These are phyloP conservation scores for Schlechtendalia chinensis DNA, from an alignment of 1,140 invertebrate species.

Conservation along the genomic window DNA sequence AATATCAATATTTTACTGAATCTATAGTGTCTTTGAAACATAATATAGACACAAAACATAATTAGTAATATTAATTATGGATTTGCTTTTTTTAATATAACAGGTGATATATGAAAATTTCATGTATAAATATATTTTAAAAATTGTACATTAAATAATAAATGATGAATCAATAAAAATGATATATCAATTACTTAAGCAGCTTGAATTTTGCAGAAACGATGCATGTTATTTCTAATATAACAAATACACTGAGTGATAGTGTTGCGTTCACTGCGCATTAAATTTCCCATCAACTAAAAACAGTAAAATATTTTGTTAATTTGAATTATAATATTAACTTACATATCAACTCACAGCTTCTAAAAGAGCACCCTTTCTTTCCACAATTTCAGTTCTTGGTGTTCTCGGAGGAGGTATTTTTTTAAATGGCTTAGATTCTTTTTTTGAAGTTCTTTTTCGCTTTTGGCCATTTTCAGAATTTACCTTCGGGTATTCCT, in stretches of 20 bases:
- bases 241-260: conserved; percentile 47
- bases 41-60: no score
- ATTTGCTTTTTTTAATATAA: no score
- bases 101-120: background rate
- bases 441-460: conserved; percentile 28
- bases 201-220: conserved; percentile 23
- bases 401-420: background rate
- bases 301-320: background rate
- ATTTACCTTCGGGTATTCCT: background rate
- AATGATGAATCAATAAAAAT: background rate
- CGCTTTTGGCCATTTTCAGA: conserved; percentile 11
- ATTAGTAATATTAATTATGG: no score
- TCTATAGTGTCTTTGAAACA: no score
- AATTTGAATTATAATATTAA: background rate
- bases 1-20: no score
- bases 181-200: background rate
- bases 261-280: conserved; percentile 38
- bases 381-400: conserved; percentile 37
- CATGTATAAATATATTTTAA: background rate
- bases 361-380: conserved; percentile 27
- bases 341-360: conserved; percentile 14
- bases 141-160: background rate
- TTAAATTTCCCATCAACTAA: conserved; percentile 45
- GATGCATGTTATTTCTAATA: conserved; percentile 33
- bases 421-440: conserved; percentile 11